phyloP scores from a whole-genome alignment of 2,888 invertebrate species.

The Diarsia mendica region DNA sequence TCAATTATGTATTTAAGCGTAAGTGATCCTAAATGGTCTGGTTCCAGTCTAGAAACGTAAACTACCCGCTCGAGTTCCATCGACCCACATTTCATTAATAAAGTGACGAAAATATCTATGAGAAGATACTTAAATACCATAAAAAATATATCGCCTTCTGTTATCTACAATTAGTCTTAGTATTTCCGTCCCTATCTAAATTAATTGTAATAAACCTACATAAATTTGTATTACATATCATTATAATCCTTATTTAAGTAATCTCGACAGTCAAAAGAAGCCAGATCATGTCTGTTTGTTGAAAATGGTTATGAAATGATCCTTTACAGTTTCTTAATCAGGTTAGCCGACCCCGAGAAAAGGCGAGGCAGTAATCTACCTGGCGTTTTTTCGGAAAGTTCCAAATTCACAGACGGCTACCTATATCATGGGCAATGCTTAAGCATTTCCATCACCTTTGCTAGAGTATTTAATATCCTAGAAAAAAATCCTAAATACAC shows the following conservation, averaged over 20 bases:
- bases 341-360: not conserved
- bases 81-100: not conserved
- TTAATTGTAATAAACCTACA: conserved; percentile 14
- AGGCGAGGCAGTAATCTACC: not conserved
- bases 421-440: no score
- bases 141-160: not conserved
- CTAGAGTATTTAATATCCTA: no score
- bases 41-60: not conserved
- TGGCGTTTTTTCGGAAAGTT: not conserved
- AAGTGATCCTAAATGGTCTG: not conserved
- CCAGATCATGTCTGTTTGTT: not conserved
- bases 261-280: conserved; percentile 6
- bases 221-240: conserved; percentile 1
- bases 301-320: conserved; percentile 7
- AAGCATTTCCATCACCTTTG: no score
- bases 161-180: conserved; percentile 1
- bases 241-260: conserved; percentile 23
- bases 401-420: no score
- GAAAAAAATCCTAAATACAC: no score
- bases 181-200: conserved; percentile 12
- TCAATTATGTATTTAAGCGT: not conserved
- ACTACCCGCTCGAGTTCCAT: not conserved
- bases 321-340: not conserved
- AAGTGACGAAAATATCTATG: not conserved
- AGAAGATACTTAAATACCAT: not conserved